A percentile compares a stretch with the other conserved stretches of the same genome.
These are phyloP conservation scores for Nycteola revayana DNA, from an alignment of 2,888 invertebrate genomes.

Conservation along the genomic window DNA sequence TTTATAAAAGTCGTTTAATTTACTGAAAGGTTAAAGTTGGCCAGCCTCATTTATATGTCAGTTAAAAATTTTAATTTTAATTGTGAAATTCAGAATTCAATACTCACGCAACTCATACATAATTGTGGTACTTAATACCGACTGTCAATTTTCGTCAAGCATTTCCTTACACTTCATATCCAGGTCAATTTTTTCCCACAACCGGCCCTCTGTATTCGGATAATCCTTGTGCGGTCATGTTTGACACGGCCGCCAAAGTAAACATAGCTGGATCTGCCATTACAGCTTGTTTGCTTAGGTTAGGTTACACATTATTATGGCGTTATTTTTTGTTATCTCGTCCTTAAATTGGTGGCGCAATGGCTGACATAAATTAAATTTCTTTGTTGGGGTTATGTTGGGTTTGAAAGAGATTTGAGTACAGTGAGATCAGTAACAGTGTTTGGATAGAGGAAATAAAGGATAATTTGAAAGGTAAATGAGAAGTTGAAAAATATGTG, in stretches of 20 bases:
- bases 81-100: too few relatives aligned
- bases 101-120: too few relatives aligned
- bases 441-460: too few relatives aligned
- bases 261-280: constrained; percentile 57
- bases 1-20: too few relatives aligned
- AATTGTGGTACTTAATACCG: too few relatives aligned
- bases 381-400: constrained; percentile 12
- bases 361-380: constrained; percentile 23
- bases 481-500: too few relatives aligned
- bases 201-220: constrained; percentile 39
- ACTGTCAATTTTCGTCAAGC: too few relatives aligned
- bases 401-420: not conserved
- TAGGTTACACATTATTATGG: constrained; percentile 65
- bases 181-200: constrained; percentile 36
- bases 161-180: constrained; percentile 9
- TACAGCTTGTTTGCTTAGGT: constrained; percentile 69
- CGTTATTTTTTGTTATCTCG: constrained; percentile 47
- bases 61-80: too few relatives aligned
- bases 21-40: too few relatives aligned
- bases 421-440: too few relatives aligned
- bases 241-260: constrained; percentile 64
- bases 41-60: too few relatives aligned
- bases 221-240: constrained; percentile 64
- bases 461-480: too few relatives aligned
- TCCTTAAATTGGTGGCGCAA: constrained; percentile 34